These are phyloP conservation scores for Drosophila paulistorum DNA, from an alignment of 1,140 invertebrate species.

Conservation along the genomic window DNA sequence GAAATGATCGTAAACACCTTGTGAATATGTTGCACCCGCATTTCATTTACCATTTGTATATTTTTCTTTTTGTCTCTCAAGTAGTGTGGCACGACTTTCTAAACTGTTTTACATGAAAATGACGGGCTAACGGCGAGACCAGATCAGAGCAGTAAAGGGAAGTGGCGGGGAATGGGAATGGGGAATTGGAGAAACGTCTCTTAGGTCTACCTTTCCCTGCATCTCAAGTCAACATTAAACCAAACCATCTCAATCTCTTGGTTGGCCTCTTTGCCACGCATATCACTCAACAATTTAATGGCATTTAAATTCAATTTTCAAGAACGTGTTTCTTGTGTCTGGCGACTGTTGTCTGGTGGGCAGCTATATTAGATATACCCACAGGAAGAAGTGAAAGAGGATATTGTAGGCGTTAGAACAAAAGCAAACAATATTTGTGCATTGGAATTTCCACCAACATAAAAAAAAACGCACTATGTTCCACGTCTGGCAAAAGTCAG, in stretches of 20 bases:
- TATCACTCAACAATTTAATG: slow-evolving; percentile 61
- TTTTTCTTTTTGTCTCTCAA: neutral
- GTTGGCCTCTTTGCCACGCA: slow-evolving; percentile 11
- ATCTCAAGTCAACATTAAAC: neutral
- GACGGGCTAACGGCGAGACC: neutral
- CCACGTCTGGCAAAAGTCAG: slow-evolving; percentile 34
- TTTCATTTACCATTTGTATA: slow-evolving; percentile 27
- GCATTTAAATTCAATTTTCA: slow-evolving; percentile 74
- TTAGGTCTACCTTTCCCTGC: slow-evolving; percentile 29
- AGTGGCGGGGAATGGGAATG: neutral
- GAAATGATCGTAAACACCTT: slow-evolving; percentile 62
- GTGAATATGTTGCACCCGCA: slow-evolving; percentile 55
- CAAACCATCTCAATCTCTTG: neutral
- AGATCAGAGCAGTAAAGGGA: neutral
- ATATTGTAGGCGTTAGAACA: slow-evolving; percentile 67
- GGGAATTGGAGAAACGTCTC: slow-evolving; percentile 14
- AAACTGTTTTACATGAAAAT: slow-evolving; percentile 62
- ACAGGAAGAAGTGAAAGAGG: slow-evolving; percentile 11
- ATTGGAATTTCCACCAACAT: slow-evolving; percentile 65
- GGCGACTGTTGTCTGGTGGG: neutral
- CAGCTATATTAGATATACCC: slow-evolving; percentile 3
- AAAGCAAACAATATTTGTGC: slow-evolving; percentile 60
- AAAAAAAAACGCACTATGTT: slow-evolving; percentile 35
- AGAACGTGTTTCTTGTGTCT: slow-evolving; percentile 58
- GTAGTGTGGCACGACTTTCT: slow-evolving; percentile 57